Evolutionary conservation across 2,797 vertebrate species (phyloP), one percentile per base, ranked within the genome.

Genomic region (Chrysocyon brachyurus): DNA sequence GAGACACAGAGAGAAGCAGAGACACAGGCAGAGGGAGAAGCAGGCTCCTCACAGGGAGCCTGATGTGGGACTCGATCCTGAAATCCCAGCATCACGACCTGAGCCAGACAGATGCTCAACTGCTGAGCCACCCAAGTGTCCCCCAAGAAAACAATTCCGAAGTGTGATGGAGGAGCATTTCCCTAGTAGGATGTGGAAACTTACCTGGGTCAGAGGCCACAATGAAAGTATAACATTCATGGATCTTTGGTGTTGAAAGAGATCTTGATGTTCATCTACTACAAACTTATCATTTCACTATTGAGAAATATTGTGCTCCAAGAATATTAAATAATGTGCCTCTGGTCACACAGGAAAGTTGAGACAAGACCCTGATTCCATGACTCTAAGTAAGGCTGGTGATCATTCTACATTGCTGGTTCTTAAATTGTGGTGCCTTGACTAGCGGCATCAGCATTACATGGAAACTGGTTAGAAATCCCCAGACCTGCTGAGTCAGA

Each of bases 131-230:
- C 6, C 40, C 40, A 46, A 46, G 40, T 46, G 40, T 46, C 6
- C 24, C 57, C 4, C 7, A 66, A 66, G 33, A 61, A 22, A 15
- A n/a, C 31, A 85, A 33, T 63, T 16, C 33, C 19, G 19, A 52
- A n/a, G 12, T 0, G 0, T 68, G 31, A 17, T 72, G 16, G n/a
- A 49, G 17, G 28, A 49, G 0, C 4, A 57, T 36, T 6, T 19
- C 5, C 2, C 5, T 5, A 12, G 28, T 14, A 28, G 33, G 15
- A 7, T 21, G 21, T 77, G 46, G 19, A n/a, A n/a, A 56, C 6
- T 52, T 70, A 56, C 24, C 6, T n/a, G 49, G 36, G 56, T 11
- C 33, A 63, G 52, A 83, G 14, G 33, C 28, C 22, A 2, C 14
- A 66, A 19, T 79, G n/a, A 75, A 33, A 49, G 19, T 24, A 31